Conservation (phyloP, 2,888 invertebrate genomes). For the Megastigmus dorsalis region DNA sequence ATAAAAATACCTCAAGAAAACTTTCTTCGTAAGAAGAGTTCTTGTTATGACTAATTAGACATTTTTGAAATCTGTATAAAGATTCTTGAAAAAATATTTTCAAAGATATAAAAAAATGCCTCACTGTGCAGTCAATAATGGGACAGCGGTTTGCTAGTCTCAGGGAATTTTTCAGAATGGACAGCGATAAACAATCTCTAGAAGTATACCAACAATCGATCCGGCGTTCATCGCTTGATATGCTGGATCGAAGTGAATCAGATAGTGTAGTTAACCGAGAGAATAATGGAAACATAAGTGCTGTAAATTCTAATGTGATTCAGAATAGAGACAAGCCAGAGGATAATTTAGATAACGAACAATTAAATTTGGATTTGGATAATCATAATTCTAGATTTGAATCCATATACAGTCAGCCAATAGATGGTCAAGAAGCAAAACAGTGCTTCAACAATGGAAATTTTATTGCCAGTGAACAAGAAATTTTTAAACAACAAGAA, state of each 20-base stretch:
- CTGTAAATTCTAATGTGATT: slow-evolving; percentile 61
- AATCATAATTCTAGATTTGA: slow-evolving; percentile 73
- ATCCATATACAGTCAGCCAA: slow-evolving; percentile 71
- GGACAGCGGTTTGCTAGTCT: slow-evolving; percentile 74
- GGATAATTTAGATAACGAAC: slow-evolving; percentile 67
- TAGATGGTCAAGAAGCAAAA: slow-evolving; percentile 68
- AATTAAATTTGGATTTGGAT: slow-evolving; percentile 67
- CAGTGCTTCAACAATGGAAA: slow-evolving; percentile 70
- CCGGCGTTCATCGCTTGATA: slow-evolving; percentile 60
- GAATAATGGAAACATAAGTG: slow-evolving; percentile 66
- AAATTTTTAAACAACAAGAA: slow-evolving; percentile 63
- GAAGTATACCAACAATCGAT: slow-evolving; percentile 63
- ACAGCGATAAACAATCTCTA: slow-evolving; percentile 63
- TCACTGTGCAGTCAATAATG: slow-evolving; percentile 68
- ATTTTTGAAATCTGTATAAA: slow-evolving; percentile 10
- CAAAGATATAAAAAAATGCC: slow-evolving; percentile 64
- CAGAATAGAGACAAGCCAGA: slow-evolving; percentile 65
- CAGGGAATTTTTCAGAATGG: slow-evolving; percentile 72
- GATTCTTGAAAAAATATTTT: slow-evolving; percentile 3
- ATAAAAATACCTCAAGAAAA: not conserved
- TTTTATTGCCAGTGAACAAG: slow-evolving; percentile 60
- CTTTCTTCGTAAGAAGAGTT: not conserved
- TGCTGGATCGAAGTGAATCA: slow-evolving; percentile 62
- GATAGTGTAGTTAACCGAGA: slow-evolving; percentile 62
- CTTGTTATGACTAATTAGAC: not conserved